A percentile compares a stretch with the other conserved stretches of the same genome.
phyloP scores from a whole-genome alignment of 2,888 invertebrate genomes.

The Pammene fasciana region DNA sequence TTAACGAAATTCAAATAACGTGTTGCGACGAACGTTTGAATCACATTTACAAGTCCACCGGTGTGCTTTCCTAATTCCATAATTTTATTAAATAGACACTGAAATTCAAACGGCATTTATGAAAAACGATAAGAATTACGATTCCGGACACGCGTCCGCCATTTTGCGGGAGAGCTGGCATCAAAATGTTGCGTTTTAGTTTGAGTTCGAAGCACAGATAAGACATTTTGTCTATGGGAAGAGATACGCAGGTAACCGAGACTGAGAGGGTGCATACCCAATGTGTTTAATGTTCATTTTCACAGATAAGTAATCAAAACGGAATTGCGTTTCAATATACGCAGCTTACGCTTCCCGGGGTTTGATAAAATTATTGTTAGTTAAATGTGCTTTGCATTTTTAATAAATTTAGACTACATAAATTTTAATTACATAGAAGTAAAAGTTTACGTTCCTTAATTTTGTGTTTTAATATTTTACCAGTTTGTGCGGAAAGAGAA shows the following conservation, averaged over 20 bases:
- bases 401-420: background rate
- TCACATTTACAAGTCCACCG: background rate
- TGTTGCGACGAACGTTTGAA: background rate
- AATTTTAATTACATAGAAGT: background rate
- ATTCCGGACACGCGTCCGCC: conserved; percentile 73
- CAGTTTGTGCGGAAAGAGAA: no score
- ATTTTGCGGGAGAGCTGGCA: conserved; percentile 66
- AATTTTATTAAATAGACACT: conserved; percentile 37
- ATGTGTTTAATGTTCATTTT: conserved; percentile 43
- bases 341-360: conserved; percentile 12
- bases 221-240: conserved; percentile 10
- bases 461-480: no score
- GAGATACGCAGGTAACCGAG: conserved; percentile 44
- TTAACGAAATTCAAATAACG: background rate
- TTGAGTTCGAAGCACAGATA: conserved; percentile 18
- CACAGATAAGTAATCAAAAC: conserved; percentile 43
- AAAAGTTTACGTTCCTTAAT: background rate
- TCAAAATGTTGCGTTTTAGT: conserved; percentile 21
- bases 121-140: conserved; percentile 44
- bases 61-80: conserved; percentile 19
- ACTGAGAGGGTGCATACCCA: conserved; percentile 43
- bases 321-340: conserved; percentile 34
- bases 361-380: conserved; percentile 15
- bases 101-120: conserved; percentile 39
- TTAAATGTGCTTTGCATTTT: conserved; percentile 1